These are phyloP conservation scores for Falco biarmicus DNA, from an alignment of 2,797 vertebrate species.

Conservation along the genomic window DNA sequence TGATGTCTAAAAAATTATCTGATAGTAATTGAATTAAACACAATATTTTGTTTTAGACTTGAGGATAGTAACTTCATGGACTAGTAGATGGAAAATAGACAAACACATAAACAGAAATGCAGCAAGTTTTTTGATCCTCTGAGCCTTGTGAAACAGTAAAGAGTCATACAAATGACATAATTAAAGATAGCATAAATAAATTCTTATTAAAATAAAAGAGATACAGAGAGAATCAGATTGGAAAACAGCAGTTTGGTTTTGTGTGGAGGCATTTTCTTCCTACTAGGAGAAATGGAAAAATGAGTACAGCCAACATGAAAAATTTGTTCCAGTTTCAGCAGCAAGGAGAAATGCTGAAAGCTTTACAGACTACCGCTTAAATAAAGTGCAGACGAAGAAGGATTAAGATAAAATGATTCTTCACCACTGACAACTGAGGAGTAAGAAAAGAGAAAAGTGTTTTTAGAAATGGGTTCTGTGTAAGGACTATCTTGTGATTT, in stretches of 20 bases:
- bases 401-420: conserved; percentile 8
- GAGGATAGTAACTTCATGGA: background rate
- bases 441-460: background rate
- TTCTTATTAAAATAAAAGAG: background rate
- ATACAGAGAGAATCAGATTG: background rate
- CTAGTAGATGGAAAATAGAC: background rate
- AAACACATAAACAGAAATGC: background rate
- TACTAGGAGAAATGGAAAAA: background rate
- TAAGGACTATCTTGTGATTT: background rate
- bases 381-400: conserved; percentile 8
- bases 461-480: background rate
- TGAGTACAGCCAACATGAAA: conserved; percentile 8
- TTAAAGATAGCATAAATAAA: background rate
- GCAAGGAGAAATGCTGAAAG: background rate
- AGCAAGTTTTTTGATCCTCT: background rate
- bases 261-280: background rate
- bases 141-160: background rate
- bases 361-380: background rate
- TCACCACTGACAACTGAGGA: background rate
- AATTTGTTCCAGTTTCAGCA: conserved; percentile 3
- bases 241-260: background rate
- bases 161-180: background rate
- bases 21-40: background rate
- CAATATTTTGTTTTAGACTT: background rate
- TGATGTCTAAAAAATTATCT: background rate